phyloP scores from a whole-genome alignment of 23 tunicate genomes.

The Halocynthia roretzi region DNA sequence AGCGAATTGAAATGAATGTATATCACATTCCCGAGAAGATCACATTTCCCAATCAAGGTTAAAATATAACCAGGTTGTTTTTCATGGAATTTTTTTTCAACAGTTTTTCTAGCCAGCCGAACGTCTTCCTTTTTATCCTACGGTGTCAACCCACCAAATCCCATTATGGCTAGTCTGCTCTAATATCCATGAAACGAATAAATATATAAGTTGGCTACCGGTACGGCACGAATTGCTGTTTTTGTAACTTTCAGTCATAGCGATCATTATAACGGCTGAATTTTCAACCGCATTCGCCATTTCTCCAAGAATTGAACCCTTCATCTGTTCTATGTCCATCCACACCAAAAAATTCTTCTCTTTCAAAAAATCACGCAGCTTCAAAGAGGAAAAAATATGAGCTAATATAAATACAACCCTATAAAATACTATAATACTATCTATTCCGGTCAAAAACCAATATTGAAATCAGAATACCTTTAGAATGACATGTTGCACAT shows the following conservation, averaged over 20 bases:
- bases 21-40: too few species aligned
- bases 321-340: constrained; percentile 55
- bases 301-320: constrained; percentile 46
- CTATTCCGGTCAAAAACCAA: neutral
- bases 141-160: too few species aligned
- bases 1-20: too few species aligned
- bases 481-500: constrained; percentile 39
- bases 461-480: constrained; percentile 21
- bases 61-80: too few species aligned
- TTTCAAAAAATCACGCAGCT: constrained; percentile 40
- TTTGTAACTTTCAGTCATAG: constrained; percentile 62
- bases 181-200: too few species aligned
- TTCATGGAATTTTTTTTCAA: too few species aligned
- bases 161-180: too few species aligned
- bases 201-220: constrained; percentile 16
- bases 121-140: too few species aligned
- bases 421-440: neutral
- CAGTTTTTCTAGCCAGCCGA: too few species aligned
- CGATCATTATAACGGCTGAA: constrained; percentile 44
- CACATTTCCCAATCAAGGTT: too few species aligned
- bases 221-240: constrained; percentile 76
- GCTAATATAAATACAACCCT: neutral
- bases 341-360: constrained; percentile 28
- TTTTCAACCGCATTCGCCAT: constrained; percentile 80
- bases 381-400: neutral